A percentile compares a stretch with the other conserved stretches of the same genome.
Conservation (phyloP, 2,113 vertebrate genomes). For the Chlorocebus sabaeus region DNA sequence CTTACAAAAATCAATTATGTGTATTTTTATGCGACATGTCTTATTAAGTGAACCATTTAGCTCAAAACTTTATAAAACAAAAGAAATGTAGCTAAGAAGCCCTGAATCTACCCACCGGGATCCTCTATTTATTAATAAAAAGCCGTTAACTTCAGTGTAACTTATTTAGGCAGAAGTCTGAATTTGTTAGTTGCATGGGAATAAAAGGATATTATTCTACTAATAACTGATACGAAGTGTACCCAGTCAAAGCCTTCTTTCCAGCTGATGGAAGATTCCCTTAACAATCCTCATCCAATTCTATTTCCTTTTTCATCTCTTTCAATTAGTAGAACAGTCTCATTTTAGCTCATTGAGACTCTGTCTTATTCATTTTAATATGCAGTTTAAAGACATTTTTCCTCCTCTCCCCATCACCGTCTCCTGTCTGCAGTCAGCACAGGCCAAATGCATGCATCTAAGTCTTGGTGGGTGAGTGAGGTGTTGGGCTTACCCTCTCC, state of each 20-base stretch:
- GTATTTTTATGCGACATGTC: neutral
- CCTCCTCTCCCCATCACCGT: neutral
- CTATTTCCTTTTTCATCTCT: neutral
- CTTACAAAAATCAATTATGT: neutral
- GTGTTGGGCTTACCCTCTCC: neutral
- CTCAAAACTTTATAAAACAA: neutral
- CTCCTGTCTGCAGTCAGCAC: neutral
- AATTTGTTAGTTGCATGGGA: neutral
- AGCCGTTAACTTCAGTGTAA: neutral
- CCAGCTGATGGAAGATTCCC: neutral
- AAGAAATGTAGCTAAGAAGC: neutral
- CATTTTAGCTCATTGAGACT: neutral
- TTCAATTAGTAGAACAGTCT: neutral
- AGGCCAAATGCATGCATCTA: neutral
- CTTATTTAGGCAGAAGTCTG: neutral
- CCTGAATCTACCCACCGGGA: neutral
- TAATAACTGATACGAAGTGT: neutral
- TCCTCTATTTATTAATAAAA: neutral
- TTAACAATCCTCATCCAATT: neutral
- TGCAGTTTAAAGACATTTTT: neutral
- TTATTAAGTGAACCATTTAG: neutral
- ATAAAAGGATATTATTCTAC: constrained; percentile 11
- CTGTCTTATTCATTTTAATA: neutral
- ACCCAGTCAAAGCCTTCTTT: neutral
- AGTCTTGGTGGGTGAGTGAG: neutral